These are phyloP conservation scores for Micropterix aruncella DNA, from an alignment of 2,888 invertebrate species.

Conservation along the genomic window DNA sequence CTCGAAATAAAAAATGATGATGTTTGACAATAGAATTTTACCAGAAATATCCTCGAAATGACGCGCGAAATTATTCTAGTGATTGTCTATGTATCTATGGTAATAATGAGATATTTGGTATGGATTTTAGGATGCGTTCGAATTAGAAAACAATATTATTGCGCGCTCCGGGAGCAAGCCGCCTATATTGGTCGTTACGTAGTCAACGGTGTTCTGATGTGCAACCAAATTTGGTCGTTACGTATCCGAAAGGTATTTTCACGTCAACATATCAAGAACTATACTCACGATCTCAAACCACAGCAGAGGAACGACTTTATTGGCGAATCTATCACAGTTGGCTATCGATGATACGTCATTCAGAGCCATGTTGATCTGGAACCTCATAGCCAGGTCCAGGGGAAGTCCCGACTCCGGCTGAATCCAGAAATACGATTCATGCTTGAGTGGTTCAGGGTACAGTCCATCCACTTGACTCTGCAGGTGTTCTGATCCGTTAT, in stretches of 20 bases:
- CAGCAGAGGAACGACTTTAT: slow-evolving; percentile 63
- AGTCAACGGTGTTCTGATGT: no score
- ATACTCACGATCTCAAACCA: slow-evolving; percentile 86
- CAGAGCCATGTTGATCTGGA: slow-evolving; percentile 80
- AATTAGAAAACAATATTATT: no score
- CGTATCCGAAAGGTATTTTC: background rate
- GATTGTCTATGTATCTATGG: no score
- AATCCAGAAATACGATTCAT: slow-evolving; percentile 60
- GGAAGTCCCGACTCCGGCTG: slow-evolving; percentile 74
- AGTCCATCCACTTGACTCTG: slow-evolving; percentile 27
- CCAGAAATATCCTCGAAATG: no score
- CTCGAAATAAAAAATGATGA: no score
- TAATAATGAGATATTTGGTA: no score
- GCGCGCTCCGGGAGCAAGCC: no score
- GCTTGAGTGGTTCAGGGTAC: slow-evolving; percentile 18
- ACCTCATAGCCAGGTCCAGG: slow-evolving; percentile 60
- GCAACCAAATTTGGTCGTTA: no score
- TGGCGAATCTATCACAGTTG: slow-evolving; percentile 50
- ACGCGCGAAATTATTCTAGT: no score
- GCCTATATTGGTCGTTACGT: no score
- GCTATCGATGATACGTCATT: slow-evolving; percentile 51
- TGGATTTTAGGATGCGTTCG: no score
- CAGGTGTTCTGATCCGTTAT: slow-evolving; percentile 52
- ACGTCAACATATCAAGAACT: slow-evolving; percentile 2
- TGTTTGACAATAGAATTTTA: no score